These are phyloP conservation scores for Pseudochaenichthys georgianus DNA, from an alignment of 2,797 vertebrate genomes.

Conservation along the genomic window DNA sequence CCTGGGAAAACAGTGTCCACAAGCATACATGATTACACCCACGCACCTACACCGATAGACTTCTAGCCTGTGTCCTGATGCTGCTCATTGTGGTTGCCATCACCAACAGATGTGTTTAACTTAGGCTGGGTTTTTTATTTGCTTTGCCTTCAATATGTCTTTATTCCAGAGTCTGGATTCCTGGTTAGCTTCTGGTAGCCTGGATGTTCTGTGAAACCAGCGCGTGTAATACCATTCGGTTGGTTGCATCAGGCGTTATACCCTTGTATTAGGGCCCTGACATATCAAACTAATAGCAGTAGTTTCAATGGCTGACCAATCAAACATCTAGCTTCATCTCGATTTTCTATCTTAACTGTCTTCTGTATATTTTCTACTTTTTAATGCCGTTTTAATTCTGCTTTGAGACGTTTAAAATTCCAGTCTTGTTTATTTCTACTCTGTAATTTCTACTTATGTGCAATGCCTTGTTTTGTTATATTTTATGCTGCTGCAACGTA, in stretches of 20 bases:
- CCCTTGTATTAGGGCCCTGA: neutral
- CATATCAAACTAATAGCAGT: neutral
- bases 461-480: too few relatives aligned
- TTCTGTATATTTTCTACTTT: too few relatives aligned
- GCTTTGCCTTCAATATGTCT: neutral
- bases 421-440: too few relatives aligned
- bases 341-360: neutral
- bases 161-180: neutral
- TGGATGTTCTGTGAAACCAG: neutral
- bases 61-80: constrained; percentile 6
- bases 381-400: too few relatives aligned
- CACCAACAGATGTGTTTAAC: constrained; percentile 3
- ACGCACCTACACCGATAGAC: constrained; percentile 28
- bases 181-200: neutral
- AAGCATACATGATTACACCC: constrained; percentile 28
- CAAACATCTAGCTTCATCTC: neutral
- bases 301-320: neutral
- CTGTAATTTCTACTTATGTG: too few relatives aligned
- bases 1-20: constrained; percentile 28
- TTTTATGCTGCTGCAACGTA: too few relatives aligned
- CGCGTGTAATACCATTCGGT: neutral
- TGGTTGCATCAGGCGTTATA: neutral
- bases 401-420: too few relatives aligned
- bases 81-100: constrained; percentile 6
- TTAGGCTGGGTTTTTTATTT: constrained; percentile 6